These are phyloP conservation scores for Sphecodes monilicornis DNA, from an alignment of 2,888 invertebrate species.

Conservation along the genomic window DNA sequence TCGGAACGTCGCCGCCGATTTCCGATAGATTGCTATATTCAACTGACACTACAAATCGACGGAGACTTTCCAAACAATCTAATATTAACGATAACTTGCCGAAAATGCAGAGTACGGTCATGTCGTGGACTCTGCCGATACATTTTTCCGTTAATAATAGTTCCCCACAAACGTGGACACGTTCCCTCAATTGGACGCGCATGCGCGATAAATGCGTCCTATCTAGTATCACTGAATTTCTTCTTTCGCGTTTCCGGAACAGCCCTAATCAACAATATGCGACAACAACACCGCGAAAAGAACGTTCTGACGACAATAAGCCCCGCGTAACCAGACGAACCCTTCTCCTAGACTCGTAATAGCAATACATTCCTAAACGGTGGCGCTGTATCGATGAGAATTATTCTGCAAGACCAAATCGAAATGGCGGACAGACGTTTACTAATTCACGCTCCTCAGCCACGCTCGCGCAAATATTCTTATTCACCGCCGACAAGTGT, in stretches of 20 bases:
- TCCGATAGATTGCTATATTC: too few species aligned
- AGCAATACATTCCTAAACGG: constrained; percentile 44
- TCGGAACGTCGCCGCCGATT: too few species aligned
- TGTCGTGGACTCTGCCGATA: too few species aligned
- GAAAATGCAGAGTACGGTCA: too few species aligned
- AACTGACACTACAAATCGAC: too few species aligned
- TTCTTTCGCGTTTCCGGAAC: constrained; percentile 28
- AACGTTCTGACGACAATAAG: constrained; percentile 61
- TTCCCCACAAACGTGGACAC: too few species aligned
- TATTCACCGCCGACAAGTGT: constrained; percentile 64
- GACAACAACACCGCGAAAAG: constrained; percentile 16
- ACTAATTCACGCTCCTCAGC: constrained; percentile 72
- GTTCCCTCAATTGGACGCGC: too few species aligned
- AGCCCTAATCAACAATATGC: constrained; percentile 2
- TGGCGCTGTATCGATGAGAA: constrained; percentile 20
- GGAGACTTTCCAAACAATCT: too few species aligned
- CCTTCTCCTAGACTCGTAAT: constrained; percentile 41
- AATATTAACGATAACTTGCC: too few species aligned
- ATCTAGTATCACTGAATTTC: too few species aligned
- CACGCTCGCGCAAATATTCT: constrained; percentile 66
- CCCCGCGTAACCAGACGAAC: constrained; percentile 29
- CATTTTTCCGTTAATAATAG: too few species aligned
- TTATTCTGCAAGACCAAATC: constrained; percentile 5
- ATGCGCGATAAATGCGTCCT: too few species aligned
- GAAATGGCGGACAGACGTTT: constrained; percentile 54